Evolutionary conservation across 2,888 invertebrate genomes (phyloP).

Genomic region (Onthophagus sagittarius): DNA sequence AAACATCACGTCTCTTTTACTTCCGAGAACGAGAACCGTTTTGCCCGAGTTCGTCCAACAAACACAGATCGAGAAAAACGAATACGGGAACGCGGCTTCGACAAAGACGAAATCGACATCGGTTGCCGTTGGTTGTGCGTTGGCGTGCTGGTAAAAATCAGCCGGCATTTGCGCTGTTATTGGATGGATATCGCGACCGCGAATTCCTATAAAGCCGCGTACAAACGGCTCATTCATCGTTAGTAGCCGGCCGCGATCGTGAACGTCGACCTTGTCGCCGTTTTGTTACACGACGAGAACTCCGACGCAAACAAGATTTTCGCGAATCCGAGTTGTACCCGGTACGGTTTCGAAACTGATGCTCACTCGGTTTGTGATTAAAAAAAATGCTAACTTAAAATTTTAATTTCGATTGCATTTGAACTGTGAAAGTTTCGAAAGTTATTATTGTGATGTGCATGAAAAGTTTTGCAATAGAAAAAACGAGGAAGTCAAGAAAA

Average conservation of each 20-base stretch:
- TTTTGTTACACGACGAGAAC: background rate
- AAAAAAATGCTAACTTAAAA: no score
- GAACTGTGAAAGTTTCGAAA: background rate
- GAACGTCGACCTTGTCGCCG: background rate
- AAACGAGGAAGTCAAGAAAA: no score
- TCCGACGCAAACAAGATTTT: no score
- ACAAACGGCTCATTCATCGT: background rate
- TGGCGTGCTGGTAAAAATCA: background rate
- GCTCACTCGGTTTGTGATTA: no score
- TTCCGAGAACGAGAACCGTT: no score
- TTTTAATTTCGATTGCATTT: background rate
- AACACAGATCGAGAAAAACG: no score
- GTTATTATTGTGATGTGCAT: slow-evolving; percentile 10
- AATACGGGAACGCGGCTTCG: no score
- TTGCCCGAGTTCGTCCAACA: no score
- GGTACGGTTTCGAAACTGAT: no score
- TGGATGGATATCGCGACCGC: background rate
- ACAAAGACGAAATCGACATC: background rate
- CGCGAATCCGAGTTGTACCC: no score
- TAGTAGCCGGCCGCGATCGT: background rate
- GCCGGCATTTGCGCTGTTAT: background rate
- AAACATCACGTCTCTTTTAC: no score
- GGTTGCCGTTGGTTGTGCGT: background rate
- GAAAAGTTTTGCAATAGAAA: no score
- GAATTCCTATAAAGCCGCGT: background rate